These are phyloP conservation scores for Pampusana beccarii DNA, from an alignment of 2,113 vertebrate genomes.

Conservation along the genomic window DNA sequence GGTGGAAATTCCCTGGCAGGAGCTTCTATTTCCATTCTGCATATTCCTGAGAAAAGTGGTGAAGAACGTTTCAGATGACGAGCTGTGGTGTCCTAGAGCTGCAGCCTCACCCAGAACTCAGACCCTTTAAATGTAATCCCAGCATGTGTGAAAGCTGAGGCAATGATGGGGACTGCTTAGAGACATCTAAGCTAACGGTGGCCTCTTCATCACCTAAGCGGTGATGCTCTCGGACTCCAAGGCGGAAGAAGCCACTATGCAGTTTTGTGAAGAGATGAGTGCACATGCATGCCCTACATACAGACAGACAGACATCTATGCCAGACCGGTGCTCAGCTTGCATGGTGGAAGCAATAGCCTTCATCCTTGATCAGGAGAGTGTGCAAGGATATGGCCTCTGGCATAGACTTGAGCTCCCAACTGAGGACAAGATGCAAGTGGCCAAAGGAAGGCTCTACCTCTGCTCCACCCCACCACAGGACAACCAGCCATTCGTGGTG, in stretches of 20 bases:
- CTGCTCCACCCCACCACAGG: background rate
- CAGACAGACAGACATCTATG: background rate
- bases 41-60: background rate
- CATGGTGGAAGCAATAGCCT: background rate
- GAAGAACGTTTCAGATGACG: background rate
- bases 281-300: accelerated
- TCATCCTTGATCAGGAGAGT: background rate
- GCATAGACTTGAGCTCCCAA: background rate
- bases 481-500: background rate
- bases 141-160: background rate
- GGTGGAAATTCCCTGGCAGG: constrained; percentile 52
- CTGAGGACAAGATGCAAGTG: background rate
- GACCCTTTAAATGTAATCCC: background rate
- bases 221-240: accelerated
- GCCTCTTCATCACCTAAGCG: accelerated
- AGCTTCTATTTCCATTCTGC: background rate
- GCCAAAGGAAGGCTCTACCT: background rate
- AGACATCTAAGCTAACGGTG: background rate
- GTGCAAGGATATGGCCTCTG: background rate
- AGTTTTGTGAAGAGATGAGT: background rate
- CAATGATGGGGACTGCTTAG: accelerated
- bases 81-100: background rate
- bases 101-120: background rate
- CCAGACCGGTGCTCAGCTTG: background rate
- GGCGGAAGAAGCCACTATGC: accelerated